These are phyloP conservation scores for Odontocerum albicorne DNA, from an alignment of 2,888 invertebrate genomes.

Conservation along the genomic window DNA sequence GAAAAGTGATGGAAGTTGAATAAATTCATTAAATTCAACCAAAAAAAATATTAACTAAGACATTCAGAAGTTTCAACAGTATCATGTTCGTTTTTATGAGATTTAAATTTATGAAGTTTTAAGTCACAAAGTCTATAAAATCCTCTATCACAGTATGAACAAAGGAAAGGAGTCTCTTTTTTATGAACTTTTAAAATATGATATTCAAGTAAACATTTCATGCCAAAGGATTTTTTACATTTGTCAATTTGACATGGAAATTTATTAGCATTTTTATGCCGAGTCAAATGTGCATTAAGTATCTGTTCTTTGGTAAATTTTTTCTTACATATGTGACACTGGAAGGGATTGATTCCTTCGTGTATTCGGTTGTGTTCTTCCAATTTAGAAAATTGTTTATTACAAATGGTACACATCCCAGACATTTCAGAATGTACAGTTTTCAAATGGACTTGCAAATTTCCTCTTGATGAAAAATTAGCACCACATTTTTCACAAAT, in stretches of 20 bases:
- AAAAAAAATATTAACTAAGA: no score
- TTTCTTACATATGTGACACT: slow-evolving; percentile 47
- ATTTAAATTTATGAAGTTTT: slow-evolving; percentile 43
- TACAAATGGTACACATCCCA: slow-evolving; percentile 51
- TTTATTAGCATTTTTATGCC: slow-evolving; percentile 50
- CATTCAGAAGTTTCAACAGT: no score
- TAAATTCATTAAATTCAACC: no score
- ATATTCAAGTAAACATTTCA: slow-evolving; percentile 51
- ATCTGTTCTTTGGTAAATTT: slow-evolving; percentile 47
- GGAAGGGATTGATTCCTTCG: slow-evolving; percentile 56
- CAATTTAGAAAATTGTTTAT: slow-evolving; percentile 57
- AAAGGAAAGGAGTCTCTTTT: slow-evolving; percentile 50
- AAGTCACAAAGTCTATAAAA: slow-evolving; percentile 52
- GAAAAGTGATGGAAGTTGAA: no score
- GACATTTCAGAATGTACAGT: slow-evolving; percentile 30
- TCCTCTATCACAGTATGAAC: slow-evolving; percentile 50
- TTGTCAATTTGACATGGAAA: slow-evolving; percentile 51
- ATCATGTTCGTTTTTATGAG: slow-evolving; percentile 9
- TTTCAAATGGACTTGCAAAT: slow-evolving; percentile 20
- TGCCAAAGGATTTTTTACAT: slow-evolving; percentile 50
- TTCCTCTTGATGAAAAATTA: slow-evolving; percentile 25
- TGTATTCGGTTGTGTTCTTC: slow-evolving; percentile 60
- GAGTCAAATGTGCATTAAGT: slow-evolving; percentile 49
- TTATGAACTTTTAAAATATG: slow-evolving; percentile 53
- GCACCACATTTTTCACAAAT: slow-evolving; percentile 46